Evolutionary conservation across 2,888 invertebrate species (phyloP).

Genomic region (Diplolepis rosae): DNA sequence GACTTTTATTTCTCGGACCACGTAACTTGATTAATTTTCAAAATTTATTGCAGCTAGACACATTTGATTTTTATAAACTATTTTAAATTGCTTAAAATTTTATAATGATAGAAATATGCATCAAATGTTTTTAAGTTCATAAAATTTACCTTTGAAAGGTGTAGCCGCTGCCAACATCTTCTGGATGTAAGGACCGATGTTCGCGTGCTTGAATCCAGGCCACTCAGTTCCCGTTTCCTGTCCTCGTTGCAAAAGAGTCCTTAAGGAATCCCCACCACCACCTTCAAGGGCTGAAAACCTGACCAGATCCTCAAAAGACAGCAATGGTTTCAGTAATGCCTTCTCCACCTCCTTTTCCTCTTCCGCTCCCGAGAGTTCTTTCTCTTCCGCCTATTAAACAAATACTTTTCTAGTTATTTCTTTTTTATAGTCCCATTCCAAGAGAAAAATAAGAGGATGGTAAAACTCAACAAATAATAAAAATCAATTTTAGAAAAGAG

Average conservation of each 20-base stretch:
- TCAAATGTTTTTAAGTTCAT: neutral
- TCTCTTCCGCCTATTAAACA: conserved; percentile 76
- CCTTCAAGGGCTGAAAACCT: conserved; percentile 75
- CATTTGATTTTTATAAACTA: too few species aligned
- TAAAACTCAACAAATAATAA: neutral
- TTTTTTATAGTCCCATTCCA: conserved; percentile 23
- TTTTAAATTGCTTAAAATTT: too few species aligned
- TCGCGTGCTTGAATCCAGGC: conserved; percentile 75
- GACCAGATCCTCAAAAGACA: conserved; percentile 78
- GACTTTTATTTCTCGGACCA: neutral
- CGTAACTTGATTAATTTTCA: neutral
- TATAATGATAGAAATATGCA: too few species aligned
- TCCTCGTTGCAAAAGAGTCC: conserved; percentile 75
- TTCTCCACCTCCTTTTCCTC: conserved; percentile 79
- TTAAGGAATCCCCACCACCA: conserved; percentile 75
- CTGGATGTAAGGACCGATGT: conserved; percentile 76
- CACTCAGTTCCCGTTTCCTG: conserved; percentile 74
- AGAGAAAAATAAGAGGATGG: conserved; percentile 29
- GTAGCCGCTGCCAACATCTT: conserved; percentile 74
- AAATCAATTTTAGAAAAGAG: neutral
- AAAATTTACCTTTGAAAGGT: conserved; percentile 66
- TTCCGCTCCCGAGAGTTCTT: conserved; percentile 77
- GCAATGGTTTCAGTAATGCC: conserved; percentile 76
- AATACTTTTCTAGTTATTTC: conserved; percentile 54
- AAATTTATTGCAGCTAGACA: too few species aligned